These are phyloP conservation scores for Bombycilla garrulus DNA, from an alignment of 2,113 vertebrate species.

Conservation along the genomic window DNA sequence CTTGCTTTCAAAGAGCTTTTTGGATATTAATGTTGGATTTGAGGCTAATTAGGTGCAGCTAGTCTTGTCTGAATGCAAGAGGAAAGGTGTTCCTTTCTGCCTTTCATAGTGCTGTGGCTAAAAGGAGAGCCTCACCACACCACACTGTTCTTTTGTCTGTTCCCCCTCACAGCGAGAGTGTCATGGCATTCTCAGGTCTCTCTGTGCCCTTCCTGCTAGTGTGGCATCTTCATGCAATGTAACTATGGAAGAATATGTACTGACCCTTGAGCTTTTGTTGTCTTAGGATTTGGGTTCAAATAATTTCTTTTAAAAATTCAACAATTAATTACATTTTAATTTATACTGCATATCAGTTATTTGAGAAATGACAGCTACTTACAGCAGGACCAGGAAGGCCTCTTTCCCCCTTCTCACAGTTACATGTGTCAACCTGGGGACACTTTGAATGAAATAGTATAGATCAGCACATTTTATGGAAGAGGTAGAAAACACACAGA, in stretches of 20 bases:
- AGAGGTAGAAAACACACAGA: not conserved
- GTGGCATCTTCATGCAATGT: not conserved
- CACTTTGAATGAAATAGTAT: constrained; percentile 75
- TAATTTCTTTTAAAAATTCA: not conserved
- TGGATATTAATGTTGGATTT: not conserved
- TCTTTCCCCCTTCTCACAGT: constrained; percentile 88
- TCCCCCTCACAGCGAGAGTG: not conserved
- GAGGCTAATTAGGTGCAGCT: not conserved
- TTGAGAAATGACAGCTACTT: constrained; percentile 68
- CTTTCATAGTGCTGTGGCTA: not conserved
- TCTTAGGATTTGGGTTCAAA: not conserved
- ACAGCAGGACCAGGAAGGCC: constrained; percentile 82
- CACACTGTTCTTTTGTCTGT: not conserved
- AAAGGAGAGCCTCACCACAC: not conserved
- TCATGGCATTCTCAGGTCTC: not conserved
- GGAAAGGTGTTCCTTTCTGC: not conserved
- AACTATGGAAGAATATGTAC: not conserved
- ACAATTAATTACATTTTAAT: not conserved
- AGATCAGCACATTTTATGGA: constrained; percentile 11
- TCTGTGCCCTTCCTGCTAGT: not conserved
- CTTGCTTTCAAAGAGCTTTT: not conserved
- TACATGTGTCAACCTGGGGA: constrained; percentile 76
- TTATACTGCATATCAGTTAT: not conserved
- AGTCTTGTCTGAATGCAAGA: not conserved
- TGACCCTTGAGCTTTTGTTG: not conserved